Evolutionary conservation across 2,888 invertebrate genomes (phyloP), one percentile per base, ranked within the genome.

Genomic region (Pinctada fucata): DNA sequence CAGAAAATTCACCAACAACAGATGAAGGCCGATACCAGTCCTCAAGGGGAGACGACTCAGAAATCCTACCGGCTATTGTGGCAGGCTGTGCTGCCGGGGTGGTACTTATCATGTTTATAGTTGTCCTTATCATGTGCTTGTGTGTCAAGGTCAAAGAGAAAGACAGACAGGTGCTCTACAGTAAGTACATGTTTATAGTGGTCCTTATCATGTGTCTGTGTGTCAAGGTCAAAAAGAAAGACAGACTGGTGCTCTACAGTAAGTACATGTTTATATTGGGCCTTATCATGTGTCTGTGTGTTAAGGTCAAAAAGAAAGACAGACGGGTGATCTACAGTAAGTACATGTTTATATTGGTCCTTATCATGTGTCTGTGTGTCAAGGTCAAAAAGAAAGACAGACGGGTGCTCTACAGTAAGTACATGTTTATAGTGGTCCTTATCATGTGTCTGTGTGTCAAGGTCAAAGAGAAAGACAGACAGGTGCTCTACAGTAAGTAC

Each of bases 51-150:
- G 74, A 71, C 10, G 67, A 74, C 66, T 75, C 78, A 49, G 69
- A 80, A 3, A 79, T 79, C 16, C 68, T 84, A 16, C 83, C 83
- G 10, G 76, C 82, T 47, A 81, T 85, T 31, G 73, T 86, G 68
- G 86, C 84, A 10, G 86, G 86, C 8, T 77, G 79, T 52, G 81
- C 85, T 8, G 79, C 84, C n/a, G 86, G 85, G 45, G 77, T 84
- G 8, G 72, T 86, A n/a, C 70, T 84, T 45, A 70, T 86, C 8
- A 13, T 85, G 58, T 75, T 86, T 6, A 82, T 86, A 65, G 67
- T 86, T 5, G 52, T 85, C 50, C 31, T 85, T n/a, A 76, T 79
- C 31, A 71, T 82, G 6, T 86, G 86, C 67, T 31, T 84, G n/a
- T 81, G 81, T 70, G 58, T 81, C 2, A 78, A 51, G 50, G 16